These are phyloP conservation scores for Etheostoma nigrum DNA, from an alignment of 2,797 vertebrate genomes.

Conservation along the genomic window DNA sequence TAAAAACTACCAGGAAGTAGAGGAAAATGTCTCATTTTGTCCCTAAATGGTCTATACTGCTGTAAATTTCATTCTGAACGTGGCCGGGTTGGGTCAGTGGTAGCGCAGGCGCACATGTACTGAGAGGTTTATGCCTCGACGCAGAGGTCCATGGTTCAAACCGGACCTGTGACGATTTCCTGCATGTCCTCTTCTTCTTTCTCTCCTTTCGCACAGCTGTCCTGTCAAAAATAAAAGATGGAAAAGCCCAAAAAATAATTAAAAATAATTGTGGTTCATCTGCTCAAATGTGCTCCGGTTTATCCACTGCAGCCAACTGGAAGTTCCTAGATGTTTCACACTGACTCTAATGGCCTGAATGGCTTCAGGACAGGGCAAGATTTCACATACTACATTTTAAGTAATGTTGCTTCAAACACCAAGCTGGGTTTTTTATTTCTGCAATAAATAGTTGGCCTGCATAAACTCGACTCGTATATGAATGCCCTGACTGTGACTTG, in stretches of 20 bases:
- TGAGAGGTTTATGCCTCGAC: too few relatives aligned
- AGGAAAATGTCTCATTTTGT: constrained; percentile 33
- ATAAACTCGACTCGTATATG: constrained; percentile 33
- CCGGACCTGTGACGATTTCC: too few relatives aligned
- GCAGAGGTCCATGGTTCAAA: too few relatives aligned
- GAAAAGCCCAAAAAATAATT: too few relatives aligned
- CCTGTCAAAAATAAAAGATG: too few relatives aligned
- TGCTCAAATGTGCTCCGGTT: constrained; percentile 37
- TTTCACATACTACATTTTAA: constrained; percentile 34
- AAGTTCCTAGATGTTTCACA: constrained; percentile 40
- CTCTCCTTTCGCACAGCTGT: too few relatives aligned
- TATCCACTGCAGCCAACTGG: constrained; percentile 35
- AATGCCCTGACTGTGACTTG: constrained; percentile 59
- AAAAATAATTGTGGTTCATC: constrained; percentile 29
- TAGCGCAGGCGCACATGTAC: too few relatives aligned
- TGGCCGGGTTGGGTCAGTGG: too few relatives aligned
- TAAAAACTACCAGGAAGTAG: constrained; percentile 1
- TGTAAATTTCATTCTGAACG: constrained; percentile 12
- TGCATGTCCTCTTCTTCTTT: too few relatives aligned
- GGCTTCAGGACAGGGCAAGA: constrained; percentile 36
- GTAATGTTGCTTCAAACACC: constrained; percentile 27
- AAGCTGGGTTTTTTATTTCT: constrained; percentile 37
- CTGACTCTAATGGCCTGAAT: constrained; percentile 48
- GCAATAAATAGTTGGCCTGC: constrained; percentile 37
- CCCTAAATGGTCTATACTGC: constrained; percentile 32